Base-by-base conservation (phyloP, 2,797 vertebrate species). In the Gymnothorax javanicus region DNA sequence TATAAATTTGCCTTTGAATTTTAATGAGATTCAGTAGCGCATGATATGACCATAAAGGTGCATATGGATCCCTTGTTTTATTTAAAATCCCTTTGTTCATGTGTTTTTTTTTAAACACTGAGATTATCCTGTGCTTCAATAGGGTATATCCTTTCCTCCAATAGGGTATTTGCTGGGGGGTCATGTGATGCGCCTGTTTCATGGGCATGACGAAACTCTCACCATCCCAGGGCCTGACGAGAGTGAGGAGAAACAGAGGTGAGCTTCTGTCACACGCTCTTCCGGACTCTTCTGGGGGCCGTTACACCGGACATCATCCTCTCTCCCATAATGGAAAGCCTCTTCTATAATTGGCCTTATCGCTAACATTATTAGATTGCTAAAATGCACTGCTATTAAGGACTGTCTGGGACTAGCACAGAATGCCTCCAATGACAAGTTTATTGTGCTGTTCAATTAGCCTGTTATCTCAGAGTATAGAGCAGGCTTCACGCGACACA, bases 201-300 rank as follows among this genome's bases (percentile, higher is more conserved):
- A 99, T 6, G 99, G 99, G 57, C 98, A 99, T 1, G 99, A 99
- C 88, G 99, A 99, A 91, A 98, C 98, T 83, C 95, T 99, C 91
- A 99, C 98, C 15, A 97, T 99, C 92, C 97, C 97, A 1, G 97
- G 97, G 87, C 97, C 97, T 69, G 97, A 98, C 91, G 97, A 98
- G 94, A 98, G 96, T 82, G 98, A 99, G 89, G 96, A 97, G 84
- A 96, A 98, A 88, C 97, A 98, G 90, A 97, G 97, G 99, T 99
- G 92, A 90, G 96, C 90, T 20, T 2, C 54, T 7, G 7, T 52
- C 73, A 17, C 73, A 17, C 25, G 5, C 43, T 50, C 52, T 43
- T 43, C 20, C 33, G 50, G 27, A 25, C 69, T 73, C 25, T 33
- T 43, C 25, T 73, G 27, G 11, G 20, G 27, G 69, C 15, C 20